Evolutionary conservation across 2,797 vertebrate species (phyloP).

Genomic region (Typhlichthys subterraneus): DNA sequence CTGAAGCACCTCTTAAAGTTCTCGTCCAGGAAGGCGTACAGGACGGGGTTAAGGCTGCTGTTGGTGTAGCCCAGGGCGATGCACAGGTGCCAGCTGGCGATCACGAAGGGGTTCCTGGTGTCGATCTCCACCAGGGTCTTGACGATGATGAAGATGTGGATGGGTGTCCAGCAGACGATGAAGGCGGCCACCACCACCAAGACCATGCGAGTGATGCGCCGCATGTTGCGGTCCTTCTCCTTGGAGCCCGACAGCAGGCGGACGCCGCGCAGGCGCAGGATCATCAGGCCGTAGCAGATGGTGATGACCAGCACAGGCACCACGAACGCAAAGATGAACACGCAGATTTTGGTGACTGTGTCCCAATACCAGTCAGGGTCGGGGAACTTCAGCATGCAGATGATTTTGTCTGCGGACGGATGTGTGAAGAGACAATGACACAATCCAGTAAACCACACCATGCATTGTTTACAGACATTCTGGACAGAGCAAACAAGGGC

Average conservation of each 20-base stretch:
- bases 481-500: no score
- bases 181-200: conserved; percentile 93
- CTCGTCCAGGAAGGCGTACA: conserved; percentile 93
- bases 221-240: conserved; percentile 92
- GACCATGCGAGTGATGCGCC: conserved; percentile 94
- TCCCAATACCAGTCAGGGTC: conserved; percentile 93
- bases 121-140: conserved; percentile 91
- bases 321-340: conserved; percentile 94
- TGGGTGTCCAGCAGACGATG: conserved; percentile 95
- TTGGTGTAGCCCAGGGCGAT: conserved; percentile 95
- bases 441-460: no score
- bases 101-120: conserved; percentile 85
- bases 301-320: conserved; percentile 92
- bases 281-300: conserved; percentile 93
- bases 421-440: not conserved
- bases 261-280: conserved; percentile 88
- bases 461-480: no score
- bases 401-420: conserved; percentile 74
- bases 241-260: conserved; percentile 92
- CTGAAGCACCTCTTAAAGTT: conserved; percentile 94
- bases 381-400: conserved; percentile 89
- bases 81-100: conserved; percentile 92
- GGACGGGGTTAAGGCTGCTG: conserved; percentile 93
- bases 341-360: conserved; percentile 92
- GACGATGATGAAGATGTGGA: conserved; percentile 96